Evolutionary conservation across 92 coral and sea anemone species (phyloP).

Genomic region (Metridium senile): DNA sequence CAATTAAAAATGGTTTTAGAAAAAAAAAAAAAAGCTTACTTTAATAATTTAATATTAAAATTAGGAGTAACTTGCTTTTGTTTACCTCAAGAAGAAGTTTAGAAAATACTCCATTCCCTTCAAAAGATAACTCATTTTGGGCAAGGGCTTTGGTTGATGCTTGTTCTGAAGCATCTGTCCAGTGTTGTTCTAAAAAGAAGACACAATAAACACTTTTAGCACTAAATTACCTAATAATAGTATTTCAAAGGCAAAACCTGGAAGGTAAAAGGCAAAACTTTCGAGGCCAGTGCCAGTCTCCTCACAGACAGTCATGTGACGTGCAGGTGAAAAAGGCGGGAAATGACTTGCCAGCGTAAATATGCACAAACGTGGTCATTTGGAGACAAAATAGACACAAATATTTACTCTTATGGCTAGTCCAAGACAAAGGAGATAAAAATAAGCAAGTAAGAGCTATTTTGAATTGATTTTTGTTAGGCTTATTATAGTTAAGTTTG

Average conservation of each 20-base stretch:
- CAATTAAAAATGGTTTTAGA: too few relatives aligned
- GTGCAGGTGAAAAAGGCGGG: constrained; percentile 18
- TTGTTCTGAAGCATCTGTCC: constrained; percentile 49
- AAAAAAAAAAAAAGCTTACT: too few relatives aligned
- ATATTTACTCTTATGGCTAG: background rate
- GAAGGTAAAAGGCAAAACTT: background rate
- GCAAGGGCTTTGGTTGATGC: constrained; percentile 45
- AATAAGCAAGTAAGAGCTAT: background rate
- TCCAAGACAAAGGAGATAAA: background rate
- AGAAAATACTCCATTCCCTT: constrained; percentile 85
- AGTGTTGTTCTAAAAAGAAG: constrained; percentile 65
- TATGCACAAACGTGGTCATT: background rate
- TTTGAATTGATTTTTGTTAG: background rate
- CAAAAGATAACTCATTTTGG: constrained; percentile 34
- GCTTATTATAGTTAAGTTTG: background rate
- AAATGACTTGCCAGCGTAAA: background rate
- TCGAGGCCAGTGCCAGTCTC: constrained; percentile 20
- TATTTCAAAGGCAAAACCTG: too few relatives aligned
- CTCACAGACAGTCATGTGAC: constrained; percentile 30
- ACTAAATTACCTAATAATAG: too few relatives aligned
- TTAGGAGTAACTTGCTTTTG: too few relatives aligned
- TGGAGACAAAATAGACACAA: background rate
- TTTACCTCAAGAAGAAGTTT: constrained; percentile 81
- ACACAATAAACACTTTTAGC: background rate
- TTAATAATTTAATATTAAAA: too few relatives aligned